Evolutionary conservation across 2,888 invertebrate species (phyloP).

Genomic region (Monopis laevigella): DNA sequence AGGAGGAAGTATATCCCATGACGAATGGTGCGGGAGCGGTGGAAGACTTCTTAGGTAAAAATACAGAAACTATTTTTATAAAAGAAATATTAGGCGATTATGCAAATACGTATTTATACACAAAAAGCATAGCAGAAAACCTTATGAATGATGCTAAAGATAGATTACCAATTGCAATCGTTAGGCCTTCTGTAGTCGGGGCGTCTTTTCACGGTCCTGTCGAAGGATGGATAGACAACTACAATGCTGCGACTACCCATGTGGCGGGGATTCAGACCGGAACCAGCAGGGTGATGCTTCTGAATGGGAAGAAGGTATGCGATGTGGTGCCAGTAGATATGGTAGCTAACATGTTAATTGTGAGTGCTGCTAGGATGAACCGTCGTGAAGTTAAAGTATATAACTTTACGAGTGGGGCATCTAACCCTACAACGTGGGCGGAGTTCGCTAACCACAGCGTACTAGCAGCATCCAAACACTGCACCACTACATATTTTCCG

Average conservation of each 20-base stretch:
- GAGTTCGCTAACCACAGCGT: neutral
- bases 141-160: neutral
- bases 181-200: slow-evolving; percentile 2
- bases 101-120: slow-evolving; percentile 5
- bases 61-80: neutral
- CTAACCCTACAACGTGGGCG: neutral
- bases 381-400: neutral
- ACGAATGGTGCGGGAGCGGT: neutral
- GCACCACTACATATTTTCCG: neutral
- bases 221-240: slow-evolving; percentile 4
- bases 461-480: neutral
- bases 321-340: slow-evolving; percentile 6
- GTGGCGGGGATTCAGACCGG: neutral
- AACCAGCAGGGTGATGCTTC: neutral
- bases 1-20: neutral
- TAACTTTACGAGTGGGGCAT: neutral
- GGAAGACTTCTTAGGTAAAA: neutral
- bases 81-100: slow-evolving; percentile 3
- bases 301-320: neutral
- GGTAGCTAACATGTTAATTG: neutral
- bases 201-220: slow-evolving; percentile 1
- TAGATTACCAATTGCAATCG: slow-evolving; percentile 1
- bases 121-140: slow-evolving; percentile 3
- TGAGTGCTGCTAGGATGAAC: neutral
- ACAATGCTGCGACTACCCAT: neutral